phyloP scores from a whole-genome alignment of 1,140 invertebrate genomes.

The Drosophila suzukii region DNA sequence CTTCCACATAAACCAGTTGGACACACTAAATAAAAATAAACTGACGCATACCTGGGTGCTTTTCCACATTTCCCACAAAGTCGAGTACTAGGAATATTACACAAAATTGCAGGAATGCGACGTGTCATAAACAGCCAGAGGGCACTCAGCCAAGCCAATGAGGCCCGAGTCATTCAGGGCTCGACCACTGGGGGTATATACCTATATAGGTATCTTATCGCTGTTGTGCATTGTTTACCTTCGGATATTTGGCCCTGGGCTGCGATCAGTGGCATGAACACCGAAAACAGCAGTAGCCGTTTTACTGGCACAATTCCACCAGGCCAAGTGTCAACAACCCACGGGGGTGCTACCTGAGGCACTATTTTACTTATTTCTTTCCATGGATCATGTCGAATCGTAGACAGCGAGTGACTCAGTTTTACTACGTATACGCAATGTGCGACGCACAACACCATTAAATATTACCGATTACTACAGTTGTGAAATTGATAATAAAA shows the following conservation, averaged over 20 bases:
- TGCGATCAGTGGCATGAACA: slow-evolving; percentile 35
- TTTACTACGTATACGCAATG: slow-evolving; percentile 23
- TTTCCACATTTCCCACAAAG: slow-evolving; percentile 4
- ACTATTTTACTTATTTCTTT: slow-evolving; percentile 9
- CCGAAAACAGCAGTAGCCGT: slow-evolving; percentile 20
- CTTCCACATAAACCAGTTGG: slow-evolving; percentile 34
- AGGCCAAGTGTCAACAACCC: slow-evolving; percentile 39
- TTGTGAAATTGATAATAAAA: slow-evolving; percentile 51
- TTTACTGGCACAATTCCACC: slow-evolving; percentile 46
- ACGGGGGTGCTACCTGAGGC: slow-evolving; percentile 4
- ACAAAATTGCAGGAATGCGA: slow-evolving; percentile 11
- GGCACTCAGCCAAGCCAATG: slow-evolving; percentile 1
- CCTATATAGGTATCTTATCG: slow-evolving; percentile 60
- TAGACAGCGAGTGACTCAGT: slow-evolving; percentile 38
- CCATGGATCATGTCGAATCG: slow-evolving; percentile 1
- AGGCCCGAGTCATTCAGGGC: slow-evolving; percentile 16
- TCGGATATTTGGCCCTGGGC: slow-evolving; percentile 50
- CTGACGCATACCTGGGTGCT: neutral
- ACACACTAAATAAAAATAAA: slow-evolving; percentile 7
- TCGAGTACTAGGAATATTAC: neutral
- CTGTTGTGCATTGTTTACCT: slow-evolving; percentile 41
- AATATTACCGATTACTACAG: slow-evolving; percentile 28
- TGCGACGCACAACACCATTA: slow-evolving; percentile 23
- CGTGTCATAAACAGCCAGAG: slow-evolving; percentile 20
- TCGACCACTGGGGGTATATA: neutral